Conservation (phyloP, 2,797 vertebrate genomes). For the Gallinago stenura region DNA sequence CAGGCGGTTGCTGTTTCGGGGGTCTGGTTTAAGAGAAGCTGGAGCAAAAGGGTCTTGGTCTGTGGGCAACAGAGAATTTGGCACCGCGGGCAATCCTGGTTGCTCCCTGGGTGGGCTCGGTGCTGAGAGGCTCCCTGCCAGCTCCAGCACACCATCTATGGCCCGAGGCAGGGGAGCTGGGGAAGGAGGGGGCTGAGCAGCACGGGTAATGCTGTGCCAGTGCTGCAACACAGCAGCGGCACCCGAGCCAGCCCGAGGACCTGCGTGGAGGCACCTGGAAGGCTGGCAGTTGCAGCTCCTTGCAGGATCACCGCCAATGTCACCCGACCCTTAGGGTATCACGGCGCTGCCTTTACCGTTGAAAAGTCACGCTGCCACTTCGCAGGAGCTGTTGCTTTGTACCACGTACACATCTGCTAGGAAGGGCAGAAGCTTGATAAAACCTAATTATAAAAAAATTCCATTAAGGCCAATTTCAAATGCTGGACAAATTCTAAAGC, state of each 20-base stretch:
- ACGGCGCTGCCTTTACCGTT: not conserved
- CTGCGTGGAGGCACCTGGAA: not conserved
- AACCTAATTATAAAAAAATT: not conserved
- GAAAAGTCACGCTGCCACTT: not conserved
- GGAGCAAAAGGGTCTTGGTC: not conserved
- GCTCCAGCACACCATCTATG: not conserved
- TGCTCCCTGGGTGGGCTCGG: fast-evolving
- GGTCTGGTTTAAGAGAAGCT: not conserved
- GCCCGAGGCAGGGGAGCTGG: fast-evolving
- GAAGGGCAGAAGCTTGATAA: not conserved
- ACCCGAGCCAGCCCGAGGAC: not conserved
- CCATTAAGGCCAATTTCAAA: not conserved
- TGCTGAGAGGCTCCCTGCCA: not conserved
- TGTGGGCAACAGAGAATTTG: not conserved
- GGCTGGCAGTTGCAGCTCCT: not conserved
- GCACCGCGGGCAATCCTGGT: not conserved
- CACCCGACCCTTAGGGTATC: not conserved
- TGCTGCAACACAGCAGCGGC: not conserved
- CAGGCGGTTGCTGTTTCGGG: not conserved
- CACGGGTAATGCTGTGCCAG: fast-evolving
- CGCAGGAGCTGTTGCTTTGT: not conserved
- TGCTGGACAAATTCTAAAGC: not conserved
- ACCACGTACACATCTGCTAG: not conserved
- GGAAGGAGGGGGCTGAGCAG: not conserved
- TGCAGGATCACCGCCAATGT: fast-evolving